These are phyloP conservation scores for Drosophila fuyamai DNA, from an alignment of 1,140 invertebrate species.

Conservation along the genomic window DNA sequence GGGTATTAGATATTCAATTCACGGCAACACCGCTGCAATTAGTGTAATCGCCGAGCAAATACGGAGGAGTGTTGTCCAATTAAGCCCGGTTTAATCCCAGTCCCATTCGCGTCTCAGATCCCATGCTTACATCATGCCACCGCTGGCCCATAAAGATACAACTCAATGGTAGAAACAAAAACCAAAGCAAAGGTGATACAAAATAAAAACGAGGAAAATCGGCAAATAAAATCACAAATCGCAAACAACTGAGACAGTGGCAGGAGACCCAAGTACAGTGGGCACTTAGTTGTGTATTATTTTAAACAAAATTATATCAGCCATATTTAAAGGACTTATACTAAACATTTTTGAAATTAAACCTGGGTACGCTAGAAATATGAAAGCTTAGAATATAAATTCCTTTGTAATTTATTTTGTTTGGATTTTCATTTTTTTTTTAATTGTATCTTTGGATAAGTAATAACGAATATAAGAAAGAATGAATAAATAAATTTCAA, in stretches of 20 bases:
- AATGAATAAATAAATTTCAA: not conserved
- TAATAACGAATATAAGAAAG: no score
- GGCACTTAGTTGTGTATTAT: not conserved
- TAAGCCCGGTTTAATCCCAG: slow-evolving; percentile 43
- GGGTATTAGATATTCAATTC: slow-evolving; percentile 32
- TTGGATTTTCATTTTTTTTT: no score
- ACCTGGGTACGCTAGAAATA: no score
- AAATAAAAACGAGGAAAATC: slow-evolving; percentile 54
- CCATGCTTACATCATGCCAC: slow-evolving; percentile 54
- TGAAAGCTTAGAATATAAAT: no score
- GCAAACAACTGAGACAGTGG: slow-evolving; percentile 39
- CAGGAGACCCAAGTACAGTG: slow-evolving; percentile 35
- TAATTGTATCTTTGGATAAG: no score
- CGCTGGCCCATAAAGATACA: slow-evolving; percentile 38
- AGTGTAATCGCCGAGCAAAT: slow-evolving; percentile 49
- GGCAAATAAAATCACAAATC: slow-evolving; percentile 61
- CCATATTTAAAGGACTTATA: no score
- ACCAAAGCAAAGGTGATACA: slow-evolving; percentile 43
- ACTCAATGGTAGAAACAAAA: slow-evolving; percentile 42
- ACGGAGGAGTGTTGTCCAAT: slow-evolving; percentile 56
- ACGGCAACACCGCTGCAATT: slow-evolving; percentile 45
- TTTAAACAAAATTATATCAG: not conserved
- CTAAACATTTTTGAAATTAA: no score
- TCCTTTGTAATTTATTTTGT: no score
- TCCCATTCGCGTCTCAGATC: slow-evolving; percentile 11